phyloP scores from a whole-genome alignment of 2,797 vertebrate species.

The Myotis pilosus region DNA sequence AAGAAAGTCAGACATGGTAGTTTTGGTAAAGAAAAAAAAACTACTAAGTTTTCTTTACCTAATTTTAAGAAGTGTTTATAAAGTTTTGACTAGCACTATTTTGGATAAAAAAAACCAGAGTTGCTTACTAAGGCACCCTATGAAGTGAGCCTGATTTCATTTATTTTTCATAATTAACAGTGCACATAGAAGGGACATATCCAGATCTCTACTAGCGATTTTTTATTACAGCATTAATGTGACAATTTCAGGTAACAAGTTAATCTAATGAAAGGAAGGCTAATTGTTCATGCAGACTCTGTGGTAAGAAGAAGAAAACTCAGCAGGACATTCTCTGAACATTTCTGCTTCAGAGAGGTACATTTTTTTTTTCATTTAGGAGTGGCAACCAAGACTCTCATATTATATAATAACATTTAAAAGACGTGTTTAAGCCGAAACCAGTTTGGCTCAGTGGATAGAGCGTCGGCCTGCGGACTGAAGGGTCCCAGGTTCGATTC shows the following conservation, averaged over 20 bases:
- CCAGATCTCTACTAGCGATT: slow-evolving; percentile 34
- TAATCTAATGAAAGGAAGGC: slow-evolving; percentile 59
- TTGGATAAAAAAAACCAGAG: slow-evolving; percentile 34
- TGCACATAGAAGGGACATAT: not conserved
- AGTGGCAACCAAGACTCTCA: not conserved
- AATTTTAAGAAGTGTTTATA: slow-evolving; percentile 36
- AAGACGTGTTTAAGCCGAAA: not conserved
- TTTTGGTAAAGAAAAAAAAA: too few relatives aligned
- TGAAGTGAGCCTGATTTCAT: not conserved
- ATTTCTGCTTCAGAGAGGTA: slow-evolving; percentile 31
- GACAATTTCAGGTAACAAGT: slow-evolving; percentile 55
- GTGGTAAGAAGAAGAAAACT: slow-evolving; percentile 38
- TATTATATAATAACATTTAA: not conserved
- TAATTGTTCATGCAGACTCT: slow-evolving; percentile 52
- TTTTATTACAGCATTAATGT: slow-evolving; percentile 64
- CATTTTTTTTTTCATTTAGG: slow-evolving; percentile 27
- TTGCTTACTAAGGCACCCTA: not conserved
- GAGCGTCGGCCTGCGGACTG: too few relatives aligned
- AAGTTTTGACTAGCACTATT: slow-evolving; percentile 30
- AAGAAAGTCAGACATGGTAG: slow-evolving; percentile 11
- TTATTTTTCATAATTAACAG: slow-evolving; percentile 57
- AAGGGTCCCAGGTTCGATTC: too few relatives aligned
- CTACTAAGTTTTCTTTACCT: slow-evolving; percentile 16
- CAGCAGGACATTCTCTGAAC: slow-evolving; percentile 5
- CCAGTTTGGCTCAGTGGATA: too few relatives aligned